Conservation (phyloP, 2,888 invertebrate genomes). For the Neria commutata region DNA sequence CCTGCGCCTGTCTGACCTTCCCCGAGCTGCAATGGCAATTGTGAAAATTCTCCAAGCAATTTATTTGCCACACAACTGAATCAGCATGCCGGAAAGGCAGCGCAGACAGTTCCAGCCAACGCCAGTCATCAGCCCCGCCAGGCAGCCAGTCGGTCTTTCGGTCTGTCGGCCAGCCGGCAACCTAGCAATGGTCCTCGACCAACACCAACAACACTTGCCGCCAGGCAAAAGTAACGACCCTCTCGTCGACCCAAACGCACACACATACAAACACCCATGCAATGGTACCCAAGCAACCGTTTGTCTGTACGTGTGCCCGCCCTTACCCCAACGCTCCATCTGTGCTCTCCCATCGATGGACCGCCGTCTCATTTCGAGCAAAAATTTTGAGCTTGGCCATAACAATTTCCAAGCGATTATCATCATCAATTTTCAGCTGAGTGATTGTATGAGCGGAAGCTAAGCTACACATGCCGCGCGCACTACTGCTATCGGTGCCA, state of each 20-base stretch:
- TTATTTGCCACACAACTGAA: neutral
- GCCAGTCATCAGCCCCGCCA: neutral
- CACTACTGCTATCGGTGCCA: conserved; percentile 15
- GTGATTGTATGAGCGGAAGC: conserved; percentile 19
- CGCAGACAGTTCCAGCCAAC: neutral
- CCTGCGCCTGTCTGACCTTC: neutral
- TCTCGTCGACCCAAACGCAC: too few relatives aligned
- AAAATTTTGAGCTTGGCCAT: neutral
- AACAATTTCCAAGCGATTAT: conserved; percentile 46
- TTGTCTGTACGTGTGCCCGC: too few relatives aligned
- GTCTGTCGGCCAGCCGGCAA: too few relatives aligned
- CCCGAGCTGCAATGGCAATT: neutral
- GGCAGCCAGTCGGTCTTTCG: too few relatives aligned
- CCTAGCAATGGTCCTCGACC: too few relatives aligned
- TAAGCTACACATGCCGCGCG: conserved; percentile 16
- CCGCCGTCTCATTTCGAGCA: neutral
- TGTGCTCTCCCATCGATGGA: neutral
- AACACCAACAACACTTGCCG: too few relatives aligned
- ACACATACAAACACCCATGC: too few relatives aligned
- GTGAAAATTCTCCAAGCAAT: conserved; percentile 1
- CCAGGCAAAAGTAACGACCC: too few relatives aligned
- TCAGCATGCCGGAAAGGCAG: neutral
- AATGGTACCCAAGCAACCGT: too few relatives aligned
- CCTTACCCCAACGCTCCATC: too few relatives aligned
- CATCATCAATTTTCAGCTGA: conserved; percentile 54